Percentiles rank a stretch among this genome's conserved stretches.
Conservation (phyloP, 2,113 vertebrate genomes). For the Pipa parva region DNA sequence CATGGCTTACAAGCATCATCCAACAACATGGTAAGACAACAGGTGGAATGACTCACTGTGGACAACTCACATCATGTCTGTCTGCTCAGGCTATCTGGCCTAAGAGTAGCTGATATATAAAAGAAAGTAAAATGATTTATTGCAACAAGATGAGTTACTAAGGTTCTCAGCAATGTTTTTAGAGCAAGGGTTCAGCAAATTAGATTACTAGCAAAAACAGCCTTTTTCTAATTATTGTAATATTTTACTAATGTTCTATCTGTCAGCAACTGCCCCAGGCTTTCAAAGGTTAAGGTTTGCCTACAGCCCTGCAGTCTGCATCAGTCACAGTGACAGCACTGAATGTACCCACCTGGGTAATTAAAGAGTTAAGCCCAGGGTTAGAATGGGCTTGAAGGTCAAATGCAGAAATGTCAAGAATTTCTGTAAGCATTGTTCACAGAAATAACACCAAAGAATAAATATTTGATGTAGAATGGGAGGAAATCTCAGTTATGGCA, state of each 20-base stretch:
- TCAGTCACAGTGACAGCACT: slow-evolving; percentile 86
- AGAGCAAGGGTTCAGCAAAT: slow-evolving; percentile 99
- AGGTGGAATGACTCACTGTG: slow-evolving; percentile 98
- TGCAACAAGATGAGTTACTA: slow-evolving; percentile 95
- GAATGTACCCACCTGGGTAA: slow-evolving; percentile 71
- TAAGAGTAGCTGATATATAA: slow-evolving; percentile 99
- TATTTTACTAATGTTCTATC: slow-evolving; percentile 53
- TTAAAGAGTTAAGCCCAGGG: slow-evolving; percentile 70
- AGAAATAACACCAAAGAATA: slow-evolving; percentile 77
- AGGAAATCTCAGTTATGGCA: slow-evolving; percentile 64
- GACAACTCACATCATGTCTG: slow-evolving; percentile 99
- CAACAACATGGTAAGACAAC: slow-evolving; percentile 86
- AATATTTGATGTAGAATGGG: slow-evolving; percentile 74
- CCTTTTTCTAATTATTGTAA: slow-evolving; percentile 63
- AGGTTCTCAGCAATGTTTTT: slow-evolving; percentile 88
- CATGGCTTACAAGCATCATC: slow-evolving; percentile 83
- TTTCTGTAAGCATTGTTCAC: slow-evolving; percentile 78
- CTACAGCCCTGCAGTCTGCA: slow-evolving; percentile 76
- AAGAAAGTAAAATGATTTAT: slow-evolving; percentile 99
- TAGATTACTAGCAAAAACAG: slow-evolving; percentile 81
- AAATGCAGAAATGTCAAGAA: slow-evolving; percentile 78
- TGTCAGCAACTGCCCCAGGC: slow-evolving; percentile 70
- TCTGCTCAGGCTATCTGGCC: slow-evolving; percentile 99
- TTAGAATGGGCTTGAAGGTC: slow-evolving; percentile 74
- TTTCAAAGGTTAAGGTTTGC: slow-evolving; percentile 78